Base-by-base conservation (phyloP, 2,797 vertebrate species). In the Parauchenoglanis punctatus region DNA sequence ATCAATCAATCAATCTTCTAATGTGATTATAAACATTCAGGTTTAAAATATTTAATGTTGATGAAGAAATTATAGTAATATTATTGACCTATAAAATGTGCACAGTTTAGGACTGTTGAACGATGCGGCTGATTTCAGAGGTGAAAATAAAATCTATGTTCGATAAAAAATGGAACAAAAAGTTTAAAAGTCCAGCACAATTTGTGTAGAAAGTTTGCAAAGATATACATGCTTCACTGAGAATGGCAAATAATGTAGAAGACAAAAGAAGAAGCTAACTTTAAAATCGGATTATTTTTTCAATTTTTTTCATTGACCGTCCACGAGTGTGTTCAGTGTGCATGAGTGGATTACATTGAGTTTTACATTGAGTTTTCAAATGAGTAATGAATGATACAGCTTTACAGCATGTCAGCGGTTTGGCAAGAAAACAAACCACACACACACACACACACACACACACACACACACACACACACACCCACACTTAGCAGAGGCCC, bases 371-470 rank as follows among this genome's bases (percentile, higher is more conserved):
- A 28, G 46, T 49, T 61, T 77, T 78, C 70, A 63, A 49, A 15
- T 75, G 86, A 67, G 56, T 81, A 68, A 81, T 90, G 78, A 89
- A 88, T 78, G 83, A 87, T 77, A 85, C 72, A 85, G 76, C 72
- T 78, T 85, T 81, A 85, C 81, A 84, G 89, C 81, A 86, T 89
- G 88, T 88, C 85, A 87, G 77, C 89, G 85, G 87, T 85, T 90
- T 88, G 87, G 72, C 77, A 52, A 25, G n/a, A 18, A 72, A 40
- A 40, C 40, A 40, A 40, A 40, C 40, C 68, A 20, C 56, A 63
- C 17, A 49, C 10, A 59, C 58, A 67, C 17, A 72, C 68, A 20
- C 56, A 63, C 17, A 49, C 4, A 59, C 23, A 85, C 6, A 72
- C 68, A 20, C 56, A 63, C 17, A 49, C 10, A 59, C 23, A 85